Base-by-base conservation (phyloP, 2,113 vertebrate genomes). In the Laticauda colubrina region DNA sequence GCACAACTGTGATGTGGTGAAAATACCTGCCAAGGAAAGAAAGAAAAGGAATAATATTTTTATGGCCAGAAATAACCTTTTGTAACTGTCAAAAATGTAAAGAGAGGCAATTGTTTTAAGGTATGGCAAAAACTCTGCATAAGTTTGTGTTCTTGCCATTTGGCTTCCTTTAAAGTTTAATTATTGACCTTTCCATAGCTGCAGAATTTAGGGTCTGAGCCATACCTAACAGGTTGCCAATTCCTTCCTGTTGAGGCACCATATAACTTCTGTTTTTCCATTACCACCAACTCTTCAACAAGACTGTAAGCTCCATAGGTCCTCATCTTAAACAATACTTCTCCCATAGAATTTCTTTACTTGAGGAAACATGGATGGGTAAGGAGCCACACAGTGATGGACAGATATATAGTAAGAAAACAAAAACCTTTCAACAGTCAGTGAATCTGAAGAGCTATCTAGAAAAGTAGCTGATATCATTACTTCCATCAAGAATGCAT, bases 41-140 rank as follows among this genome's bases (percentile, higher is more conserved):
- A 0, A 5, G 26, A 48, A 86, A 93, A 56, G 1, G 1, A 88
- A 57, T 43, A 7, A 15, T 54, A 92, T 93, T 92, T 91, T 2
- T 51, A 39, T n/a, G 8, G 51, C 69, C 23, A 89, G n/a, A 94
- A 69, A 6, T 59, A 29, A 1, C 0, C 4, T 56, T 7, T 57
- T 90, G 8, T 87, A 95, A 34, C 29, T 18, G 26, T 34, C 86
- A 87, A 75, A 61, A 92, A 91, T 59, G 6, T 15, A n/a, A 85
- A 87, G 5, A 39, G 6, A 94, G 94, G 93, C 7, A 53, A 81
- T 75, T 56, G 51, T 87, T 61, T 85, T 85, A 88, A 85, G 26
- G 5, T 61, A 20, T 64, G 48, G 11, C 29, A 45, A n/a, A 20
- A 51, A 0, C 75, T 90, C 51, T 91, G 86, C 64, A 86, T 57